Evolutionary conservation across 2,888 invertebrate genomes (phyloP), one percentile per base, ranked within the genome.

Genomic region (Ennomos quercinarius): DNA sequence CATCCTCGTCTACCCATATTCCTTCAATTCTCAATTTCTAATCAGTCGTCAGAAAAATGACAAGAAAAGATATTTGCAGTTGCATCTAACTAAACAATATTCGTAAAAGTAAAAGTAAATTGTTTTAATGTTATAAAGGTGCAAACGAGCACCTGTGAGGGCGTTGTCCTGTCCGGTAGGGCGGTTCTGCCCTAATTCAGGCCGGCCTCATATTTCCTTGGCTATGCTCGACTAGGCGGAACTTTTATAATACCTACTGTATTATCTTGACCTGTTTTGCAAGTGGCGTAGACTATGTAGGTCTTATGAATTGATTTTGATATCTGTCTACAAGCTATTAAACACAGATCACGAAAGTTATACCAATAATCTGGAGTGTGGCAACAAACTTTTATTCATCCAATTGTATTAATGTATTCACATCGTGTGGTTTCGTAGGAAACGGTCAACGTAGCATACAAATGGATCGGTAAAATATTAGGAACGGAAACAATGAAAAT

Each of bases 341-440:
- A 45, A 36, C 36, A 13, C 12, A 13, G 9, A 27, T 10, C 12
- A 27, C 17, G 17, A 17, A 2, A 17, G 17, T 3, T 17, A 3
- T 13, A 42, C 17, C 13, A 17, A 12, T 13, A 13, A 42, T 13
- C 9, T 13, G 13, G n/a, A 41, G 11, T 8, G 12, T 17, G 35
- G 35, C 27, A 45, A 58, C 36, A 45, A 13, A 38, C 35, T 12
- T 12, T 41, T 17, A 17, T 17, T 17, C 41, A 61, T n/a, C 34
- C 50, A 44, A 47, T 43, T 12, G 40, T 17, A 10, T 42, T 52
- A 49, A 71, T 67, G 62, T 59, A 83, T 83, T 79, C 83, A 59
- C n/a, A 57, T 36, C 80, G 75, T 79, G 80, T 70, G 48, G 40
- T 52, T 49, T 54, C 73, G 65, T 71, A 84, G 84, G 85, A 85